Evolutionary conservation across 2,113 vertebrate species (phyloP).

Genomic region (Dascyllus trimaculatus): DNA sequence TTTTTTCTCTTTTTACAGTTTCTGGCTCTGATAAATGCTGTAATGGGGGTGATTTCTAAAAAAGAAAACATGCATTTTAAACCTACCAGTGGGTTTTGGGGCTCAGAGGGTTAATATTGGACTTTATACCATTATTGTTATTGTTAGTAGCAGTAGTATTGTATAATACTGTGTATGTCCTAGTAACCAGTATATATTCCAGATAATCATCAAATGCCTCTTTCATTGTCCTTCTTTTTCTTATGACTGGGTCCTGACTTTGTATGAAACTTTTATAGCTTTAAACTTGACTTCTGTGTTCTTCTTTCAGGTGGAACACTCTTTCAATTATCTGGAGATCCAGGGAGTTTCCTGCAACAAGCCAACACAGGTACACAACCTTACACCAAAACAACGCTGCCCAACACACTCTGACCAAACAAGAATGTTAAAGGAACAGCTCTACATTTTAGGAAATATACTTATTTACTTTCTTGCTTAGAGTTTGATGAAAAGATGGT

Average conservation of each 20-base stretch:
- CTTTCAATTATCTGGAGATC: slow-evolving; percentile 97
- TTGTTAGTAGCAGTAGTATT: too few relatives aligned
- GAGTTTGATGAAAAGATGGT: too few relatives aligned
- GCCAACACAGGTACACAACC: slow-evolving; percentile 89
- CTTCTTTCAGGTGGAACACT: slow-evolving; percentile 91
- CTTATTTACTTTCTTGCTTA: neutral
- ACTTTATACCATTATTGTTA: too few relatives aligned
- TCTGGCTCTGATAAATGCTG: too few relatives aligned
- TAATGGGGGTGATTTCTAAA: too few relatives aligned
- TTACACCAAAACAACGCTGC: neutral
- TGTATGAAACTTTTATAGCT: neutral
- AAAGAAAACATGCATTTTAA: too few relatives aligned
- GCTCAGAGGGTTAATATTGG: too few relatives aligned
- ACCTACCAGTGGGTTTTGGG: too few relatives aligned
- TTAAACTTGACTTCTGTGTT: slow-evolving; percentile 15
- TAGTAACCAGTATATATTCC: neutral
- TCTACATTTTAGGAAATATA: neutral
- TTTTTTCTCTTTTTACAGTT: too few relatives aligned
- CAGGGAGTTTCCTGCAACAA: slow-evolving; percentile 94
- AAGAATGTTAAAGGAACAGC: too few relatives aligned
- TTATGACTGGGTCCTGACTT: neutral
- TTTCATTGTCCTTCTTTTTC: neutral
- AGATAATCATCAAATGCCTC: accelerated
- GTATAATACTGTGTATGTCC: too few relatives aligned
- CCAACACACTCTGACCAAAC: too few relatives aligned